Evolutionary conservation across 2,113 vertebrate genomes (phyloP), one percentile per base, ranked within the genome.

Genomic region (Sula dactylatra): DNA sequence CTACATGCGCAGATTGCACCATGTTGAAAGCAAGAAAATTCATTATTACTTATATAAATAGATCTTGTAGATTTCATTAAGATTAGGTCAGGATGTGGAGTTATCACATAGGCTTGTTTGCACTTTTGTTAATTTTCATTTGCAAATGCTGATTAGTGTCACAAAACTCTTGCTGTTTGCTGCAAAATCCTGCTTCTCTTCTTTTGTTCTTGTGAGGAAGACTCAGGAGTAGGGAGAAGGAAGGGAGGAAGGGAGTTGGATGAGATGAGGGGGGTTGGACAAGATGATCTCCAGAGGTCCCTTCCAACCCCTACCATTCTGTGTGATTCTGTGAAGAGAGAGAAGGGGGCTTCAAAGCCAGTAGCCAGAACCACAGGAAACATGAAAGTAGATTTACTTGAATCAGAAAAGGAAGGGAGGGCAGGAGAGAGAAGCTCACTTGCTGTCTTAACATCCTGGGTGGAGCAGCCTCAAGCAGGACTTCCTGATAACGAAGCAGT

Each of bases 61-160:
- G 81, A 96, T 94, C 93, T 94, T 97, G 96, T 96, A 97, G 97
- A 97, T 98, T 98, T 98, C 97, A 98, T 98, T 98, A 97, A 97
- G 96, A 98, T 98, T 95, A 94, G 88, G 94, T 93, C 87, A 96
- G 83, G 85, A 92, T 96, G 95, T 59, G 92, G 91, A 96, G 88
- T 93, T 98, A 96, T 97, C 96, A 76, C 84, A 93, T 73, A 91
- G 81, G n/a, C 78, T 92, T 98, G 95, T 98, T 97, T 97, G 94
- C 94, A 85, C 55, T 90, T 97, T 91, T 86, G 88, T 98, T 98
- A 97, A 97, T 98, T 94, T 98, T 97, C 90, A 82, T 98, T 98
- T 98, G 73, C 88, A 97, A 97, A 96, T 95, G 93, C 73, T 82
- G 59, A 97, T 97, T 97, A 96, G 74, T 86, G 62, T 77, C 85